phyloP scores from a whole-genome alignment of 2,888 invertebrate species.

The Apamea crenata region DNA sequence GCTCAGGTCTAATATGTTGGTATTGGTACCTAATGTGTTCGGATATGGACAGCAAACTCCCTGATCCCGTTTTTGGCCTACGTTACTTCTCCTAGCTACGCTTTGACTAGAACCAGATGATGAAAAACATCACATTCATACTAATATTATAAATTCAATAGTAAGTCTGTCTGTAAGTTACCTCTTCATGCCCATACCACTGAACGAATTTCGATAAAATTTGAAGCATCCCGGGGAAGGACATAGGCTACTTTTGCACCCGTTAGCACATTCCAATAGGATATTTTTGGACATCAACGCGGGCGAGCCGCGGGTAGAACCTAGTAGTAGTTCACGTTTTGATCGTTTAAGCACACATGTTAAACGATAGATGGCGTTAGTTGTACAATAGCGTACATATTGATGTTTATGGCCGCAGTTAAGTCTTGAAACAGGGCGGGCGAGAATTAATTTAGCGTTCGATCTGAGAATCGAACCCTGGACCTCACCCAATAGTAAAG shows the following conservation, averaged over 20 bases:
- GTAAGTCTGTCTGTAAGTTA: neutral
- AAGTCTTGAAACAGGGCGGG: too few relatives aligned
- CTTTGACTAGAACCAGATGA: neutral
- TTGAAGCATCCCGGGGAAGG: neutral
- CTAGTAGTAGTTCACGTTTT: neutral
- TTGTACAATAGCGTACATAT: slow-evolving; percentile 7
- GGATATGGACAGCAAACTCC: neutral
- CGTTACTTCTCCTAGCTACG: neutral
- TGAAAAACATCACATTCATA: neutral
- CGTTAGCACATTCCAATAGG: neutral
- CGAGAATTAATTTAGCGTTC: neutral
- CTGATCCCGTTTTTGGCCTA: neutral
- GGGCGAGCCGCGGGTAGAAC: neutral
- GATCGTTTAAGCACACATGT: neutral
- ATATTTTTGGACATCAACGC: neutral
- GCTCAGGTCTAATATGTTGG: neutral
- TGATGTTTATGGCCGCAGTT: neutral
- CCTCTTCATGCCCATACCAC: neutral
- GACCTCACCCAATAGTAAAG: neutral
- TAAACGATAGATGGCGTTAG: slow-evolving; percentile 53
- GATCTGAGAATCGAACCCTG: slow-evolving; percentile 30
- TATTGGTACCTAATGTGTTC: neutral
- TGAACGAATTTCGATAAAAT: neutral
- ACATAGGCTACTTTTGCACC: neutral
- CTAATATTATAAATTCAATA: neutral